Percentiles rank a stretch among this genome's conserved stretches.
These are phyloP conservation scores for Maccullochella peelii DNA, from an alignment of 2,113 vertebrate genomes.

Conservation along the genomic window DNA sequence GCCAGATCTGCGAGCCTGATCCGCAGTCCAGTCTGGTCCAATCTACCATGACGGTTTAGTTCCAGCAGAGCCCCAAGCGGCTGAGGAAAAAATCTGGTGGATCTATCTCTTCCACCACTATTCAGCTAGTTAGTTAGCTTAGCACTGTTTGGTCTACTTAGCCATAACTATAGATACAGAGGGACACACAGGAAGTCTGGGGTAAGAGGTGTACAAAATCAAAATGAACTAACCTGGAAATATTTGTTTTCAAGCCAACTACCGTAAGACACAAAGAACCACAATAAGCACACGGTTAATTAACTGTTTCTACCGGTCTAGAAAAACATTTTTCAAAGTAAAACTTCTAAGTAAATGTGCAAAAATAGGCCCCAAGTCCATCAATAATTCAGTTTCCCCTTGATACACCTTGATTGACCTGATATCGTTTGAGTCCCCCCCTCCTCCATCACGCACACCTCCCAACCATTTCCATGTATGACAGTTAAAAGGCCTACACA, in stretches of 20 bases:
- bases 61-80: constrained; percentile 35
- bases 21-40: constrained; percentile 29
- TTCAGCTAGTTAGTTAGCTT: constrained; percentile 22
- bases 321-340: constrained; percentile 7
- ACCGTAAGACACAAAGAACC: background rate
- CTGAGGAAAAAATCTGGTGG: constrained; percentile 25
- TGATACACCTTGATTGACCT: constrained; percentile 56
- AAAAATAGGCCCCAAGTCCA: constrained; percentile 17
- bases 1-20: constrained; percentile 52
- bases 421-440: constrained; percentile 27
- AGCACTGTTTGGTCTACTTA: constrained; percentile 1
- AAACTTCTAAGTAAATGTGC: background rate
- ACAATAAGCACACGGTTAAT: background rate
- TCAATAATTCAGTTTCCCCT: constrained; percentile 22
- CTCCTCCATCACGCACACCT: constrained; percentile 34
- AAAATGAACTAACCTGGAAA: constrained; percentile 6
- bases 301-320: background rate
- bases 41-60: constrained; percentile 31
- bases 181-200: background rate
- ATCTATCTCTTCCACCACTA: background rate
- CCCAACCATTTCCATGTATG: constrained; percentile 62
- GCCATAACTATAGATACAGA: background rate
- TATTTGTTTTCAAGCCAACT: constrained; percentile 19
- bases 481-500: constrained; percentile 82
- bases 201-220: background rate